phyloP scores from a whole-genome alignment of 2,888 invertebrate species.

The Parthenolecanium corni region DNA sequence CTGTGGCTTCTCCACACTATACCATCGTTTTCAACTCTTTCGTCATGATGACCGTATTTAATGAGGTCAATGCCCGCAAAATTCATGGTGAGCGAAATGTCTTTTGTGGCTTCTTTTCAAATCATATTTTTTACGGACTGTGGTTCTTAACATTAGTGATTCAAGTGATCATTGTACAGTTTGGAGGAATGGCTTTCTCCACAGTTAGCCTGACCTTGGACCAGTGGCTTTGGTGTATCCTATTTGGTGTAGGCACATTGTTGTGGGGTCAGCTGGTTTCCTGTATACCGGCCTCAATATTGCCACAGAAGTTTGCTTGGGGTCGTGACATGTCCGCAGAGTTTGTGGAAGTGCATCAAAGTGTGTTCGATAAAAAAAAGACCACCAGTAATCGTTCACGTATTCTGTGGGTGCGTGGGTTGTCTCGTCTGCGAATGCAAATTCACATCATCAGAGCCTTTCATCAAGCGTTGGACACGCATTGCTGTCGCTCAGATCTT shows the following conservation, averaged over 20 bases:
- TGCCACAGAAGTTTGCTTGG: constrained; percentile 50
- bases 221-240: constrained; percentile 50
- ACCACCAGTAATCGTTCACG: constrained; percentile 40
- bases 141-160: constrained; percentile 47
- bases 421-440: constrained; percentile 49
- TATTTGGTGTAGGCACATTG: constrained; percentile 46
- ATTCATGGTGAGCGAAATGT: constrained; percentile 54
- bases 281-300: constrained; percentile 44
- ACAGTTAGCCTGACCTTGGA: constrained; percentile 43
- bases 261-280: constrained; percentile 50
- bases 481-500: constrained; percentile 21
- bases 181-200: constrained; percentile 46
- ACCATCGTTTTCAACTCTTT: constrained; percentile 56
- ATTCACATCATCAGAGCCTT: constrained; percentile 34
- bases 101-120: constrained; percentile 46
- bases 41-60: constrained; percentile 54
- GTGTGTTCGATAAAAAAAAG: constrained; percentile 3
- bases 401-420: constrained; percentile 52
- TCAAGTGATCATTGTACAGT: constrained; percentile 48
- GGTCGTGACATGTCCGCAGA: constrained; percentile 78
- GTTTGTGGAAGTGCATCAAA: not conserved
- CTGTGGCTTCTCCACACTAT: constrained; percentile 43
- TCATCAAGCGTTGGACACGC: constrained; percentile 22
- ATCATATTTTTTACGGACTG: constrained; percentile 49
- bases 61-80: constrained; percentile 54